Evolutionary conservation across 2,888 invertebrate species (phyloP), one percentile per base, ranked within the genome.

Genomic region (Caenorhabditis sulstoni): DNA sequence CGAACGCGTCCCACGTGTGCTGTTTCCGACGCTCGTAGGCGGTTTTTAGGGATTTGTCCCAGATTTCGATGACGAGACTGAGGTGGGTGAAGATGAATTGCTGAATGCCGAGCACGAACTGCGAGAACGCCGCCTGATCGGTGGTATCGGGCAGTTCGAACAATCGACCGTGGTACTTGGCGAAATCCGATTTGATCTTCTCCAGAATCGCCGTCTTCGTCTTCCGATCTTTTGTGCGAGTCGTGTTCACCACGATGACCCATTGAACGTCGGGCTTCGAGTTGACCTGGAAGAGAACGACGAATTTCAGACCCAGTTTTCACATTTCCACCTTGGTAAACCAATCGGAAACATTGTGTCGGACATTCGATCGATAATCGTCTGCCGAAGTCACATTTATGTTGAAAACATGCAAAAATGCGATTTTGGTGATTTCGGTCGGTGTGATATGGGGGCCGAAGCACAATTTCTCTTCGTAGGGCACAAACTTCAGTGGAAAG

Each of bases 281-380:
- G 37, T 79, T 81, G 14, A 85, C 23, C 73, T 75, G 45, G 12
- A 55, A 66, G 20, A 20, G n/a, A n/a, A n/a, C 22, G 22, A 14
- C 29, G 3, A 3, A 4, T 52, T 52, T 29, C 23, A n/a, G n/a
- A n/a, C n/a, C n/a, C n/a, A 29, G 29, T 29, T 29, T 29, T 29
- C 29, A 29, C 4, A 29, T 16, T 29, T 47, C 47, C 16, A 82
- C 78, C 8, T 74, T 81, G 4, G 88, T 84, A 67, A 89, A 89
- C 89, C 89, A 89, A 81, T 89, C 89, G 11, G 86, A 84, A 12
- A 90, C 84, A 49, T 84, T 82, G 50, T 88, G 87, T 1, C 87
- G 83, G 0, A 88, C 84, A 35, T 67, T 81, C 7, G 81, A 59
- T 35, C 87, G 79, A 77, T 89, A 89, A 58, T 89, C 89, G 29